Evolutionary conservation across 1,140 invertebrate species (phyloP), one percentile per base, ranked within the genome.

Genomic region (Sycophila sp.): DNA sequence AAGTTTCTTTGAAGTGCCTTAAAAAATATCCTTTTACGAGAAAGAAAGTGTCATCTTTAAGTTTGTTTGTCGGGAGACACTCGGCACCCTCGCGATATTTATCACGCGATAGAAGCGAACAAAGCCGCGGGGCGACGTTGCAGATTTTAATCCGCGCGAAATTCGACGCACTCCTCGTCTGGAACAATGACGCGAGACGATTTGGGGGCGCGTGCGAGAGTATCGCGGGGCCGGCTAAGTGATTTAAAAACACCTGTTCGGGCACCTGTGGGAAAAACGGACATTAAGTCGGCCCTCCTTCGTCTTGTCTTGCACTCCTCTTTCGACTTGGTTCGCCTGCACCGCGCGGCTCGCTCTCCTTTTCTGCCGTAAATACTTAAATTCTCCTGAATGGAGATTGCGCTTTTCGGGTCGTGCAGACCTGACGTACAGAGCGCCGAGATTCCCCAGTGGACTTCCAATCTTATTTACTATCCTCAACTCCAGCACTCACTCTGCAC

Each of bases 171-270:
- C n/a, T n/a, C n/a, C 40, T 6, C 5, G 47, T 51, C 24, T 28
- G 11, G 17, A 58, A 58, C 55, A 58, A 58, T 58, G 17, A 58
- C 38, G n/a, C 55, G 55, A 38, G 19, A 17, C 15, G 28, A 2
- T n/a, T 15, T 7, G 5, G 7, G 19, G 6, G 24, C 26, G 49
- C 26, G 4, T 11, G 15, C 42, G 42, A 47, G 2, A n/a, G n/a
- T n/a, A n/a, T n/a, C n/a, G 53, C 34, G 55, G n/a, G 17, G 8
- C 24, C 34, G 17, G 55, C 11, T 58, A 67, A 67, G 51, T 67
- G 49, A 67, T 67, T 67, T 58, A 32, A 56, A 55, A 32, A 59
- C 65, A 68, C 65, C 65, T 68, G 65, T 58, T 49, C 22, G 40
- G 2, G 38, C 65, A 68, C 53, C 65, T 68, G 65, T 49, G 17